These are phyloP conservation scores for Condylostylus longicornis DNA, from an alignment of 1,140 invertebrate genomes.

Conservation along the genomic window DNA sequence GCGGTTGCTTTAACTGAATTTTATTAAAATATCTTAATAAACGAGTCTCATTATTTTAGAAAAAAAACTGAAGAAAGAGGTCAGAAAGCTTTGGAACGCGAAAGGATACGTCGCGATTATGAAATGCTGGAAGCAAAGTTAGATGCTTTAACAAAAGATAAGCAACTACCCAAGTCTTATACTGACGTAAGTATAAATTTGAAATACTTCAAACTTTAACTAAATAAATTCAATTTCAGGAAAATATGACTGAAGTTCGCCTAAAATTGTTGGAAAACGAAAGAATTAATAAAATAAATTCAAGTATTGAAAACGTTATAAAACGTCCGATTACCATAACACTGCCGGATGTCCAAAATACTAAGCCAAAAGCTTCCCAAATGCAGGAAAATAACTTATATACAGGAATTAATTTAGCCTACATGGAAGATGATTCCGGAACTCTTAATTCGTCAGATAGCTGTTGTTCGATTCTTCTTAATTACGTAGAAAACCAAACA, in stretches of 20 bases:
- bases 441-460: conserved; percentile 13
- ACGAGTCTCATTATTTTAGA: conserved; percentile 8
- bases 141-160: conserved; percentile 18
- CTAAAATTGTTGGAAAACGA: conserved; percentile 11
- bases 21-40: neutral
- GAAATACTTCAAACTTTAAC: neutral
- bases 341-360: conserved; percentile 14
- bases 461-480: conserved; percentile 19
- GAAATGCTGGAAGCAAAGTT: conserved; percentile 21
- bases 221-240: no score
- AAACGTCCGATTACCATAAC: conserved; percentile 23
- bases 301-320: conserved; percentile 20
- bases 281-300: conserved; percentile 24
- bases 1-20: conserved; percentile 8
- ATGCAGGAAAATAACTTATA: no score
- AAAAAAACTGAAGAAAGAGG: conserved; percentile 18
- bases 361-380: neutral
- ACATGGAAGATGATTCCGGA: conserved; percentile 3
- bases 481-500: conserved; percentile 26
- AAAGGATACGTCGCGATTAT: conserved; percentile 25
- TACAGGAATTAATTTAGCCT: no score
- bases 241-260: conserved; percentile 7
- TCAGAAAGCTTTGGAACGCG: conserved; percentile 23
- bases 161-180: conserved; percentile 15
- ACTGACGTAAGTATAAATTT: neutral